Evolutionary conservation across 1,140 invertebrate genomes (phyloP).

Genomic region (Tetramorium simillimum): DNA sequence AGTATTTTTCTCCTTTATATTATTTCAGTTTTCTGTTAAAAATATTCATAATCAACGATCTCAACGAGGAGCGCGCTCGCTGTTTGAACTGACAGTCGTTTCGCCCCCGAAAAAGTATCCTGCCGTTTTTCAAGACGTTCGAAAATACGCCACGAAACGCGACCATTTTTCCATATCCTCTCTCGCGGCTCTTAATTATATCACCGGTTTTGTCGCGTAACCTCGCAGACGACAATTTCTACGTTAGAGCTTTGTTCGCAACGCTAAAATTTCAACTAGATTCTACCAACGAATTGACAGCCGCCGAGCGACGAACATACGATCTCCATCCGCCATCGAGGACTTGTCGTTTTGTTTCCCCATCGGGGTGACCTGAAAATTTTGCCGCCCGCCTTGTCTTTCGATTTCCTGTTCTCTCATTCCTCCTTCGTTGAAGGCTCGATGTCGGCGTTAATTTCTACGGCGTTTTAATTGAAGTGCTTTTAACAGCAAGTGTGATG

Average conservation of each 20-base stretch:
- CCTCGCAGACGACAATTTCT: constrained; percentile 49
- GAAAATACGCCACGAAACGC: constrained; percentile 52
- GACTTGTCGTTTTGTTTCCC: constrained; percentile 46
- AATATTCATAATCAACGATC: constrained; percentile 64
- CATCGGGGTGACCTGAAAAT: constrained; percentile 56
- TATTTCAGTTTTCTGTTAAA: constrained; percentile 34
- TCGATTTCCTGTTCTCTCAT: constrained; percentile 55
- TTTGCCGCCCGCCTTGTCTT: constrained; percentile 61
- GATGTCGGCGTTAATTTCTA: constrained; percentile 77
- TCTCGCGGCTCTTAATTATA: constrained; percentile 36
- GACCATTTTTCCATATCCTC: constrained; percentile 19
- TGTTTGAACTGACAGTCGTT: constrained; percentile 39
- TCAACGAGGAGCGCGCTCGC: constrained; percentile 68
- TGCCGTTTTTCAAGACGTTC: constrained; percentile 40
- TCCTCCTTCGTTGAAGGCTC: constrained; percentile 2
- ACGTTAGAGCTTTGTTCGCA: constrained; percentile 64
- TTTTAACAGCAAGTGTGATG: constrained; percentile 81
- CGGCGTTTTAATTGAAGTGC: constrained; percentile 80
- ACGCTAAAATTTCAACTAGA: constrained; percentile 65
- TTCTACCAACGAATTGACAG: constrained; percentile 73
- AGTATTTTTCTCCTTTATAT: constrained; percentile 58
- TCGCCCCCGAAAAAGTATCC: constrained; percentile 34
- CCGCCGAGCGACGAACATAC: constrained; percentile 61
- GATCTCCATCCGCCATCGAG: constrained; percentile 62
- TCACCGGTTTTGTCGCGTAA: constrained; percentile 34